phyloP scores from a whole-genome alignment of 2,888 invertebrate species.

The Amiota mariae region DNA sequence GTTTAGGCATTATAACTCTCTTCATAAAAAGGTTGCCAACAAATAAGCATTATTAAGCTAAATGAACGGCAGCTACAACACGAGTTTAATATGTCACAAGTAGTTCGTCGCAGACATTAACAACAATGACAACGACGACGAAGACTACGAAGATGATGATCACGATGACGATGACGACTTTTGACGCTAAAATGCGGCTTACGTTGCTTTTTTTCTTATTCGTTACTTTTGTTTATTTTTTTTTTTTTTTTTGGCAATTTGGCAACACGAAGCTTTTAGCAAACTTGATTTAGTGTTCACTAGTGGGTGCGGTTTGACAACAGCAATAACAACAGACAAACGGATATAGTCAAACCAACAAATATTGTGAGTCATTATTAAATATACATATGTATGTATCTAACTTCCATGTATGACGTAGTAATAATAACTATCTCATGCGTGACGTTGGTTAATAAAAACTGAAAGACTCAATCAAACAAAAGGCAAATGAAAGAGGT shows the following conservation, averaged over 20 bases:
- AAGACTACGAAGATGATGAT: conserved; percentile 23
- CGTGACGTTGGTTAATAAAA: too few relatives aligned
- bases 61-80: conserved; percentile 25
- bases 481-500: conserved; percentile 2
- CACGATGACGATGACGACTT: conserved; percentile 30
- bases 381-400: too few relatives aligned
- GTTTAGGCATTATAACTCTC: too few relatives aligned
- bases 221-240: conserved; percentile 4
- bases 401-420: too few relatives aligned
- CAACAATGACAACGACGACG: conserved; percentile 25
- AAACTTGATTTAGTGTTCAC: conserved; percentile 34
- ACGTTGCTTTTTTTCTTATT: background rate
- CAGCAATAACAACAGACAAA: background rate
- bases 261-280: background rate
- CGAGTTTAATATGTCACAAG: background rate
- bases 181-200: conserved; percentile 28
- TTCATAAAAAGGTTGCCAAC: too few relatives aligned
- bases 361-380: too few relatives aligned
- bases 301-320: conserved; percentile 51
- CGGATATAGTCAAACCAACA: too few relatives aligned
- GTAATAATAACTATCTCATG: too few relatives aligned
- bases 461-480: too few relatives aligned
- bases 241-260: conserved; percentile 26
- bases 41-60: too few relatives aligned
- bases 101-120: too few relatives aligned